Evolutionary conservation across 2,797 vertebrate genomes (phyloP), one percentile per base, ranked within the genome.

Genomic region (Ataeniobius toweri): DNA sequence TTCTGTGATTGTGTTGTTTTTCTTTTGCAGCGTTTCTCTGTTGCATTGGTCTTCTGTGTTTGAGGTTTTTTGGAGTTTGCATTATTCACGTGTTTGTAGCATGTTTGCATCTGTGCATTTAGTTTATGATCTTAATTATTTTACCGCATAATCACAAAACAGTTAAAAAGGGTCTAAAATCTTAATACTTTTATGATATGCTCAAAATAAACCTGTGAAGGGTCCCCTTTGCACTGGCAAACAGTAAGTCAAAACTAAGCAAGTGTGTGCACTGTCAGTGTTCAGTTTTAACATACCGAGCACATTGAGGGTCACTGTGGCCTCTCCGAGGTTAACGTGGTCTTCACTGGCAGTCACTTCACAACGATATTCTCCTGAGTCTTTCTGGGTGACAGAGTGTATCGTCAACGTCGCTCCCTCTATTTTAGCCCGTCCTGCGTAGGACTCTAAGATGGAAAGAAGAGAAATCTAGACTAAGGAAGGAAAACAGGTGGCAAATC

Each of bases 301-400:
- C 58, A 99, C 97, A 80, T 89, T 95, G 36, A 99, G 96, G 50
- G 89, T 95, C 18, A 99, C 91, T 0, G 86, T 94, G 24, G 95
- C 92, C 85, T 99, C 98, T 81, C 96, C 96, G n/a, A 99, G 93
- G 80, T 36, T 96, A 28, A 93, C 90, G 74, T 95, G 92, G 89
- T 99, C 97, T 9, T 95, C 91, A 0, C 94, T 94, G 61, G 96
- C 97, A 0, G 96, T 98, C 82, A 99, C 95, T 95, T 99, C 98
- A 80, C 98, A 99, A 67, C 97, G 97, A 67, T 99, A 99, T 39
- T 95, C 95, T 41, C 97, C 98, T 0, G 97, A 96, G 91, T 99
- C 98, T 13, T 91, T 96, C 93, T 97, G 96, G 10, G 96, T 97
- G n/a, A 98, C 96, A 0, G 96, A 96, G 91, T 95, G 96, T 75